These are phyloP conservation scores for Taxidea taxus DNA, from an alignment of 2,113 vertebrate species.

Conservation along the genomic window DNA sequence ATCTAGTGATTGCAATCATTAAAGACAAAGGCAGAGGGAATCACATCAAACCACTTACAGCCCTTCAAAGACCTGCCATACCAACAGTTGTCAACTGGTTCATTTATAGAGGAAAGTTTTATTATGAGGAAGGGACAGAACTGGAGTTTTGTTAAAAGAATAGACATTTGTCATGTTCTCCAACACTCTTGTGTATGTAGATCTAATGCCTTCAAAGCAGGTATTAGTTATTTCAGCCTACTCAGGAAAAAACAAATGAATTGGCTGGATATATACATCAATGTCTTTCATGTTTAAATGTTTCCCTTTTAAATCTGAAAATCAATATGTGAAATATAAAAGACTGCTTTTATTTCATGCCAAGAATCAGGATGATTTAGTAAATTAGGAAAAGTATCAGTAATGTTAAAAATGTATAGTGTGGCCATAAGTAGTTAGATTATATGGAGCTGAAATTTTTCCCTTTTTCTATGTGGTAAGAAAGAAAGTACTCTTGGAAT, in stretches of 20 bases:
- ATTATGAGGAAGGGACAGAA: background rate
- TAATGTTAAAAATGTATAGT: background rate
- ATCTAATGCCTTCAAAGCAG: conserved; percentile 5
- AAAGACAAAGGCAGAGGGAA: background rate
- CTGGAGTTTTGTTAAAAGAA: background rate
- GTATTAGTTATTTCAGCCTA: background rate
- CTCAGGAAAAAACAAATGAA: background rate
- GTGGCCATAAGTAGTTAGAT: background rate
- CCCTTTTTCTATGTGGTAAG: background rate
- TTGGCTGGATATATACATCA: background rate
- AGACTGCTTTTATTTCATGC: background rate
- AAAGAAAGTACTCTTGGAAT: background rate
- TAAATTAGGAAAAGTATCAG: background rate
- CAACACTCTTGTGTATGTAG: background rate
- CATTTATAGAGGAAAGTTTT: background rate
- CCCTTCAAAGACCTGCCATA: background rate
- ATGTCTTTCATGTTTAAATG: background rate
- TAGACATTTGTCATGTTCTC: background rate
- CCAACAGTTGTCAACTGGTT: background rate
- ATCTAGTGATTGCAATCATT: background rate
- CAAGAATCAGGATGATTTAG: background rate
- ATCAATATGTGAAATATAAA: background rate
- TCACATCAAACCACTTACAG: background rate
- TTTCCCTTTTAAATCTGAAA: background rate
- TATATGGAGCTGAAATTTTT: background rate